A percentile compares a stretch with the other conserved stretches of the same genome.
Evolutionary conservation across 1,140 invertebrate genomes (phyloP).

Genomic region (Patella vulgata): DNA sequence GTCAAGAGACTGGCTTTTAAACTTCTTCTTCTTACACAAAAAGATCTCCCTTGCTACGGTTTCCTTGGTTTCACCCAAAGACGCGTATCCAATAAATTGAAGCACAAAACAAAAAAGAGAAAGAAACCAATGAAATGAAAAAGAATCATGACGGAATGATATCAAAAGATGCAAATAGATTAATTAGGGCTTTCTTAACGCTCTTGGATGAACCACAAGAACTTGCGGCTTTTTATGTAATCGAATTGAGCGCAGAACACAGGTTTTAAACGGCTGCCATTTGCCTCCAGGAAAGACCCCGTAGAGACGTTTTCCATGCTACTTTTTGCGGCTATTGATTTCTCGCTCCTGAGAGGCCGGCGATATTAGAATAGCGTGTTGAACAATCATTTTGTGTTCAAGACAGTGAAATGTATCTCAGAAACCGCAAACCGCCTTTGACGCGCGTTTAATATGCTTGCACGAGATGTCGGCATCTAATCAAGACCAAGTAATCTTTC

Average conservation of each 20-base stretch:
- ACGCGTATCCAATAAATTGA: too few species aligned
- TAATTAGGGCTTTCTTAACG: not conserved
- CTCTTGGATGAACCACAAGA: not conserved
- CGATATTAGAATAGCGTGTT: too few species aligned
- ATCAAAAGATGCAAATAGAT: constrained; percentile 7
- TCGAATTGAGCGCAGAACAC: constrained; percentile 7
- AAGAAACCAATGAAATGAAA: not conserved
- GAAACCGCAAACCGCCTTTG: constrained; percentile 16
- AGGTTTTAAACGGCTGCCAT: not conserved
- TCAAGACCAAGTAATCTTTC: constrained; percentile 8
- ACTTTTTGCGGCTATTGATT: constrained; percentile 12
- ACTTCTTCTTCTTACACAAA: too few species aligned
- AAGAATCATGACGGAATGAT: not conserved
- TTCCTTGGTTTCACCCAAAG: too few species aligned
- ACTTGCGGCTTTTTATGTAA: constrained; percentile 1
- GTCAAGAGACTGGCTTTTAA: too few species aligned
- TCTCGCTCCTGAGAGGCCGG: not conserved
- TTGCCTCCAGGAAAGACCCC: not conserved
- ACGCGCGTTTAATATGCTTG: constrained; percentile 4
- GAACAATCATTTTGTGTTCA: too few species aligned
- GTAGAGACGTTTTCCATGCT: constrained; percentile 2
- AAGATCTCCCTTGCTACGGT: too few species aligned
- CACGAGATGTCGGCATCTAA: constrained; percentile 3
- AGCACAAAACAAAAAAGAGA: not conserved
- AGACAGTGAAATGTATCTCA: constrained; percentile 5